These are phyloP conservation scores for Neogale vison DNA, from an alignment of 2,113 vertebrate genomes.

Conservation along the genomic window DNA sequence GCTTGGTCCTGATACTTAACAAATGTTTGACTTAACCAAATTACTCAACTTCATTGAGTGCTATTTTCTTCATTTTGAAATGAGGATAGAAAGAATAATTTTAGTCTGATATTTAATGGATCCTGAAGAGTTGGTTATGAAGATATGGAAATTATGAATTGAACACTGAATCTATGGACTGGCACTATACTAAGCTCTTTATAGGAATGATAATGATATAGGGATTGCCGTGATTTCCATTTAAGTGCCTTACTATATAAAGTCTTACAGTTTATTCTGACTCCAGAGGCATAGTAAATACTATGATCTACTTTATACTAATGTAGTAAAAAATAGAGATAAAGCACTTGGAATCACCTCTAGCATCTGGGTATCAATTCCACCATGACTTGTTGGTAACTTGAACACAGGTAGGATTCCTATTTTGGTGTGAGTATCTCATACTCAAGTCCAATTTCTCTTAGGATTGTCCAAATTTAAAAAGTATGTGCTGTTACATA, in stretches of 20 bases:
- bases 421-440: neutral
- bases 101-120: neutral
- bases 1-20: neutral
- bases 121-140: neutral
- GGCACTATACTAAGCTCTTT: neutral
- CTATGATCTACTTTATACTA: neutral
- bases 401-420: neutral
- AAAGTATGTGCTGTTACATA: neutral
- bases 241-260: neutral
- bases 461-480: neutral
- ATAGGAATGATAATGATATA: neutral
- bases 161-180: neutral
- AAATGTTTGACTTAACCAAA: neutral
- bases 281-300: neutral
- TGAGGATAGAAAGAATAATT: neutral
- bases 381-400: neutral
- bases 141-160: neutral
- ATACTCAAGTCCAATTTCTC: neutral
- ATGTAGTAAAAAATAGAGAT: neutral
- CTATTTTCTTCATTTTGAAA: constrained; percentile 8
- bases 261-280: neutral
- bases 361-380: neutral
- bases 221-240: neutral
- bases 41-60: neutral
- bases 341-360: neutral